phyloP scores from a whole-genome alignment of 1,140 invertebrate species.

The Marisa cornuarietis region DNA sequence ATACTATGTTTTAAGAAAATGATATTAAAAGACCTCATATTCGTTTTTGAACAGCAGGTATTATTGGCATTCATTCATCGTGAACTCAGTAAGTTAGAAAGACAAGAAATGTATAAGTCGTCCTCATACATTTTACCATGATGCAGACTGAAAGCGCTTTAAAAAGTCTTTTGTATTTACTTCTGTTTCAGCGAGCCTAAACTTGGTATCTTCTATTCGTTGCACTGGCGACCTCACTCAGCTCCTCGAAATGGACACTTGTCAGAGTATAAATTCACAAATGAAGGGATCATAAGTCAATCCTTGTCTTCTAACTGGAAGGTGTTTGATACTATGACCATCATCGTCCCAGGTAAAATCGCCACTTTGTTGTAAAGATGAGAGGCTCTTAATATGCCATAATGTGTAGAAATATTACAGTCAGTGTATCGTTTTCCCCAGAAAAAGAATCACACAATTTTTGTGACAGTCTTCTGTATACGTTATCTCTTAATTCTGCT shows the following conservation, averaged over 20 bases:
- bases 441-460: background rate
- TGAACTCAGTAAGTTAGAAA: background rate
- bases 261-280: constrained; percentile 12
- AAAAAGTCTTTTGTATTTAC: background rate
- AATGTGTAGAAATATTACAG: background rate
- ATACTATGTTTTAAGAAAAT: constrained; percentile 6
- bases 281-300: background rate
- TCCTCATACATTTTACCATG: too few relatives aligned
- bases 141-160: background rate
- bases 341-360: background rate
- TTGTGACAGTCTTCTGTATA: background rate
- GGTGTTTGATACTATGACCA: constrained; percentile 4
- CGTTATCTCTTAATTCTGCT: background rate
- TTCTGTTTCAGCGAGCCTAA: constrained; percentile 6
- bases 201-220: constrained; percentile 5
- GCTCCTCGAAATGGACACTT: constrained; percentile 4
- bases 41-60: background rate
- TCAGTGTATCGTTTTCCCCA: background rate
- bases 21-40: background rate
- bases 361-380: background rate
- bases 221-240: background rate
- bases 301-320: background rate
- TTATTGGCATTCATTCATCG: background rate
- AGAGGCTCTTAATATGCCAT: background rate
- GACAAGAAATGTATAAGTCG: too few relatives aligned